Conservation (phyloP, 2,113 vertebrate genomes). For the Spermophilus dauricus region DNA sequence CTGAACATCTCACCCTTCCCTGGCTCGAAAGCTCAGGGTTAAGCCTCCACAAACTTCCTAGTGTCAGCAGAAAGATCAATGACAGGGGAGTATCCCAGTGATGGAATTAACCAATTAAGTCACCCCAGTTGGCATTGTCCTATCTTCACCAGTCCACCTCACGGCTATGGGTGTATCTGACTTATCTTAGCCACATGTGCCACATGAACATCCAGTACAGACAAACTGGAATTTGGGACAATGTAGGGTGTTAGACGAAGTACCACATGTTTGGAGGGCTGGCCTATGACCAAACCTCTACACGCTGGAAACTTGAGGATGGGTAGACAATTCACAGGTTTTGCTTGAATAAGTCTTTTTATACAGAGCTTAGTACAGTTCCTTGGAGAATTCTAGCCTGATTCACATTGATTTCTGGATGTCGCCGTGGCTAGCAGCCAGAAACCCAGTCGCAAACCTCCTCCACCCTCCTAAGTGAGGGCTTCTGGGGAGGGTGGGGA, state of each 20-base stretch:
- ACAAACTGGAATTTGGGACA: background rate
- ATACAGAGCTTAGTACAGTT: background rate
- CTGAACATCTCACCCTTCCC: background rate
- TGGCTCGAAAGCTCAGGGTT: background rate
- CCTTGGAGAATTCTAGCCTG: background rate
- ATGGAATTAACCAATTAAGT: background rate
- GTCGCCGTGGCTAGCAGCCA: background rate
- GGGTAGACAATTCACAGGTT: too few relatives aligned
- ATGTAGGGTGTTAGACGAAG: background rate
- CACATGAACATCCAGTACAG: accelerated
- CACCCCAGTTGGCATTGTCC: background rate
- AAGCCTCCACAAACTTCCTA: background rate
- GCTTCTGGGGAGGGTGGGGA: background rate
- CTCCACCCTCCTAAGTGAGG: background rate
- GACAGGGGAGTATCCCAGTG: background rate
- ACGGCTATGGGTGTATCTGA: accelerated
- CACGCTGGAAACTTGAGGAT: accelerated
- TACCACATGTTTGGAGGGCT: background rate
- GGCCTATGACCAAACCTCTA: background rate
- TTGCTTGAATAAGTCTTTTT: background rate
- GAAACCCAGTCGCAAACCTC: background rate
- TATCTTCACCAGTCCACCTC: background rate
- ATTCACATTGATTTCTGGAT: background rate
- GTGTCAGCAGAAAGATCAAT: background rate
- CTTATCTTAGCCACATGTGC: background rate